Conservation (phyloP, 1,140 invertebrate species). For the Tribolium castaneum region DNA sequence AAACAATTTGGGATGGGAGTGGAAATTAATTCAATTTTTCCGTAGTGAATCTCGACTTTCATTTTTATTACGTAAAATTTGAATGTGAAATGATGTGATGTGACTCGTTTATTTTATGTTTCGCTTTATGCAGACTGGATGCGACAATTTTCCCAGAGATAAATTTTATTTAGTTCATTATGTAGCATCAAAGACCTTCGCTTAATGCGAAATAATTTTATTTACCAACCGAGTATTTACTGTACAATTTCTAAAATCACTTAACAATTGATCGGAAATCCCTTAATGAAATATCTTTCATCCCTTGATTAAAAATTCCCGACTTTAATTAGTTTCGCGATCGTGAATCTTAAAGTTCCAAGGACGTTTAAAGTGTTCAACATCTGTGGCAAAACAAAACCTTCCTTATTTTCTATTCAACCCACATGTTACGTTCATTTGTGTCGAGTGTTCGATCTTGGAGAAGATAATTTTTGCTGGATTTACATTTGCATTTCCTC, state of each 20-base stretch:
- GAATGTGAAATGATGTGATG: not conserved
- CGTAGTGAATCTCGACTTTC: not conserved
- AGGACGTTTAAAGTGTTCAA: slow-evolving; percentile 9
- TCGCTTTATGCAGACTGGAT: not conserved
- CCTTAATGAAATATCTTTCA: not conserved
- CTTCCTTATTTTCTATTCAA: slow-evolving; percentile 37
- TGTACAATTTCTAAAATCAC: not conserved
- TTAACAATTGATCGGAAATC: not conserved
- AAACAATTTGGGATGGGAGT: not conserved
- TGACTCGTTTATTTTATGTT: not conserved
- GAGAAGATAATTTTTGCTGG: not conserved
- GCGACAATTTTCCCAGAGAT: not conserved
- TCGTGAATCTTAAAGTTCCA: not conserved
- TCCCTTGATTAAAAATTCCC: not conserved
- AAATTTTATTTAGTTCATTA: not conserved
- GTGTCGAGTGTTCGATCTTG: not conserved
- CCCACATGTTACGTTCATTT: slow-evolving; percentile 27
- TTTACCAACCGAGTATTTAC: too few relatives aligned
- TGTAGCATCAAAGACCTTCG: not conserved
- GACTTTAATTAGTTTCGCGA: not conserved
- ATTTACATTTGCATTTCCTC: slow-evolving; percentile 12
- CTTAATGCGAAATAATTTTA: not conserved
- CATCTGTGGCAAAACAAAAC: slow-evolving; percentile 14
- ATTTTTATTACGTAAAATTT: not conserved
- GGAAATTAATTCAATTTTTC: not conserved